Conservation (phyloP, 2,888 invertebrate species). For the Athetis lepigone region DNA sequence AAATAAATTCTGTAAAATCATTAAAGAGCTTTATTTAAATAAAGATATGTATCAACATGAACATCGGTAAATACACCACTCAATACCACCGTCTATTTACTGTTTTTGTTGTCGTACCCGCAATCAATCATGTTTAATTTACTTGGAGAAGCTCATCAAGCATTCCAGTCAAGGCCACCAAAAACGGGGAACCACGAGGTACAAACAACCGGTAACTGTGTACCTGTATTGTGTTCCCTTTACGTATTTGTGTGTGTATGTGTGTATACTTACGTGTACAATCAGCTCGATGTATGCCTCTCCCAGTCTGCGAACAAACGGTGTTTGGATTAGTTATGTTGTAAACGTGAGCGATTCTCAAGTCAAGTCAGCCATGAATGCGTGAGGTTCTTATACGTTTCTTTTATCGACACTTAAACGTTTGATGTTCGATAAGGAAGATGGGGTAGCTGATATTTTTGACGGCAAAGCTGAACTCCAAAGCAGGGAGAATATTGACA, state of each 20-base stretch:
- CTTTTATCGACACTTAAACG: slow-evolving; percentile 27
- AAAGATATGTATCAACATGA: slow-evolving; percentile 8
- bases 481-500: slow-evolving; percentile 23
- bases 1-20: slow-evolving; percentile 1
- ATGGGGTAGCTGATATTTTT: slow-evolving; percentile 14
- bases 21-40: background rate
- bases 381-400: slow-evolving; percentile 6
- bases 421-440: slow-evolving; percentile 44
- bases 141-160: slow-evolving; percentile 62
- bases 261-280: slow-evolving; percentile 67
- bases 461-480: slow-evolving; percentile 16
- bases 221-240: slow-evolving; percentile 26
- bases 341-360: slow-evolving; percentile 35
- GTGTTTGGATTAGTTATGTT: slow-evolving; percentile 47
- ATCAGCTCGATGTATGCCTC: slow-evolving; percentile 62
- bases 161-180: slow-evolving; percentile 60
- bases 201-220: slow-evolving; percentile 58
- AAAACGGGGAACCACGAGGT: slow-evolving; percentile 65
- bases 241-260: slow-evolving; percentile 25
- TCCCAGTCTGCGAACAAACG: slow-evolving; percentile 69
- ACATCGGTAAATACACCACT: slow-evolving; percentile 17
- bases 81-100: slow-evolving; percentile 13
- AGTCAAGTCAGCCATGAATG: slow-evolving; percentile 35
- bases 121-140: slow-evolving; percentile 65
- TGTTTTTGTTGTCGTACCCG: slow-evolving; percentile 33